Conservation (phyloP, 2,888 invertebrate genomes). For the Tinea pellionella region DNA sequence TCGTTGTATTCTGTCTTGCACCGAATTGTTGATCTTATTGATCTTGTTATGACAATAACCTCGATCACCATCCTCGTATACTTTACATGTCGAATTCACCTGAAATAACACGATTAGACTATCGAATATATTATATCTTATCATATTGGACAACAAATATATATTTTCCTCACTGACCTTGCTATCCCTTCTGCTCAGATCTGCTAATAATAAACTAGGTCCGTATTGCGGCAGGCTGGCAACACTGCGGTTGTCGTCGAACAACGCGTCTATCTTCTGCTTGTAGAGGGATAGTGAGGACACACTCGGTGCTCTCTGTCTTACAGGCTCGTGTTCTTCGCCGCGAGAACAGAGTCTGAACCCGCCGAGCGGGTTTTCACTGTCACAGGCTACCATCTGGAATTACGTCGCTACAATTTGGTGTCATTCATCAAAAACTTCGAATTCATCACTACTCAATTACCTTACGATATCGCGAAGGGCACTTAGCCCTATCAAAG, state of each 20-base stretch:
- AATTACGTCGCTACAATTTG: neutral
- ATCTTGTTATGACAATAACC: conserved; percentile 50
- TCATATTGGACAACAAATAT: neutral
- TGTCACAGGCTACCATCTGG: conserved; percentile 64
- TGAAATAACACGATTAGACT: conserved; percentile 22
- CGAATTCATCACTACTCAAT: neutral
- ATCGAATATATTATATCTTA: no score
- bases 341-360: conserved; percentile 56
- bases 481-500: neutral
- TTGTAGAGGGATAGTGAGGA: conserved; percentile 78
- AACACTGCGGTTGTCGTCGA: conserved; percentile 77
- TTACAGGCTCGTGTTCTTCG: conserved; percentile 36
- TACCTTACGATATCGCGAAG: neutral
- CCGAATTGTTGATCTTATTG: conserved; percentile 71
- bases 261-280: conserved; percentile 88
- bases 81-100: conserved; percentile 37
- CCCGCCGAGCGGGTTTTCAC: conserved; percentile 46
- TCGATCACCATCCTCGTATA: conserved; percentile 46
- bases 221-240: conserved; percentile 54
- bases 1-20: conserved; percentile 87
- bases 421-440: no score
- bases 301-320: conserved; percentile 52
- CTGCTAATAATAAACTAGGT: conserved; percentile 24
- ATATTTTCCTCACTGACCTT: conserved; percentile 29
- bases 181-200: conserved; percentile 41